Evolutionary conservation across 2,888 invertebrate genomes (phyloP), one percentile per base, ranked within the genome.

Genomic region (Hyposoter didymator): DNA sequence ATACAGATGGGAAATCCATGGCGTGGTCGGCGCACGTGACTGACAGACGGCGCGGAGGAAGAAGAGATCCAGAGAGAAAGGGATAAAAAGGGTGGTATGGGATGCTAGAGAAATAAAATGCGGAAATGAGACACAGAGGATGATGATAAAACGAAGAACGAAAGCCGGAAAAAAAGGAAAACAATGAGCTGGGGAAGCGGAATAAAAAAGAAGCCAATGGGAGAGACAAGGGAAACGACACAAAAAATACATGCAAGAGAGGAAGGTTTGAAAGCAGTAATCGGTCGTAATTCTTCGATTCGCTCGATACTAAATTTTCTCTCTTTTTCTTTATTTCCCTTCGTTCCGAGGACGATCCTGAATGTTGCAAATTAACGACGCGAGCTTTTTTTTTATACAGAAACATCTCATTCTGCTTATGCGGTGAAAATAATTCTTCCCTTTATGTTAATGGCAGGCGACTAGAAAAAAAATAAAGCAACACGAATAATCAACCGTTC

Each of bases 221-320:
- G 28, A 80, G 70, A 72, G 49, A 43, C 49, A 39, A 62, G 28
- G 28, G 8, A 14, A 62, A 28, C 14, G 76, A 39, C 32, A 82
- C 78, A 28, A 72, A 66, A 72, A 82, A 84, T 72, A 76, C 47
- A 76, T 12, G 69, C 28, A 10, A 78, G 72, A 59, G 52, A 35
- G 59, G 72, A 32, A 39, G 67, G 45, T 43, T 35, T 76, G 73
- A 69, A 47, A 80, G 73, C 70, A 79, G 84, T 86, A 86, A 87
- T 84, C 84, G 83, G 74, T 82, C 84, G 86, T 86, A 84, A 87
- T 87, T 87, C 82, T 87, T 84, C 86, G 84, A 86, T 87, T 78
- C 74, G 80, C 67, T 82, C 78, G 70, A 78, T 55, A 43, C 62
- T 22, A 55, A 73, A 52, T 35, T 39, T 19, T 19, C 35, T 45